phyloP scores from a whole-genome alignment of 2,797 vertebrate species.

The Kryptopterus vitreolus region DNA sequence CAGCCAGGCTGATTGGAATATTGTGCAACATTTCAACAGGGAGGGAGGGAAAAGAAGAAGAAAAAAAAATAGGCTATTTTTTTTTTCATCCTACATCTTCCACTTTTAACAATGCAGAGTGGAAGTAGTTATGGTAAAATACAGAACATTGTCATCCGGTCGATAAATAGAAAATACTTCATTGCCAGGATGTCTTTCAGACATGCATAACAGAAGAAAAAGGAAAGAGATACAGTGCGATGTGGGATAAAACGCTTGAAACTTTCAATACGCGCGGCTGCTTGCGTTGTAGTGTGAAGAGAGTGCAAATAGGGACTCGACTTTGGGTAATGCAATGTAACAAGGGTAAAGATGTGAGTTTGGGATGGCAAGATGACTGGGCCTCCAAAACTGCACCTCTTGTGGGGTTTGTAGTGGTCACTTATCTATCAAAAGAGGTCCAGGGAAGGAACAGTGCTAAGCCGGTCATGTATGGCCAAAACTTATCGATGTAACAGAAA shows the following conservation, averaged over 20 bases:
- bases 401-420: too few relatives aligned
- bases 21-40: constrained; percentile 51
- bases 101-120: constrained; percentile 24
- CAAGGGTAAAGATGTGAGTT: too few relatives aligned
- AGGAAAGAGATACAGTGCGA: neutral
- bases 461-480: too few relatives aligned
- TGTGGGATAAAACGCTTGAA: neutral
- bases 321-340: too few relatives aligned
- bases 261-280: too few relatives aligned
- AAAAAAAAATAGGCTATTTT: constrained; percentile 23
- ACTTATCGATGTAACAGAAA: too few relatives aligned
- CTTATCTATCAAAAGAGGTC: too few relatives aligned
- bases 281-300: too few relatives aligned
- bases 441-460: too few relatives aligned
- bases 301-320: too few relatives aligned
- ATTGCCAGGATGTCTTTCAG: neutral
- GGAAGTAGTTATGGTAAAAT: constrained; percentile 37
- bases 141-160: neutral
- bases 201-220: neutral
- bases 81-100: neutral
- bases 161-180: constrained; percentile 6
- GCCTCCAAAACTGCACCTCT: too few relatives aligned
- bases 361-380: too few relatives aligned
- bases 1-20: constrained; percentile 53
- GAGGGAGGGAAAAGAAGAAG: constrained; percentile 5